A percentile compares a stretch with the other conserved stretches of the same genome.
phyloP scores from a whole-genome alignment of 2,113 vertebrate species.

The Chaetodon auriga region DNA sequence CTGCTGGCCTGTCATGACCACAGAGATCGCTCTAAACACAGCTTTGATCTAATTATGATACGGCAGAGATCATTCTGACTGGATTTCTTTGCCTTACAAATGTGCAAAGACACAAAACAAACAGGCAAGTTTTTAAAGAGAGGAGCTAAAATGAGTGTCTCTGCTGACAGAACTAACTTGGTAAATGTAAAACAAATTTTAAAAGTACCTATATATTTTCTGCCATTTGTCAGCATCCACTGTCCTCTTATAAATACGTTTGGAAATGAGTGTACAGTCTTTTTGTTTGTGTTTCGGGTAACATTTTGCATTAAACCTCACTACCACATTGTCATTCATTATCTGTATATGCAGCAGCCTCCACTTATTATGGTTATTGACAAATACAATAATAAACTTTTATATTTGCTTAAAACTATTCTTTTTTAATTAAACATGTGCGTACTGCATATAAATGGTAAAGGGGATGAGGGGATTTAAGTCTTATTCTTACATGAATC shows the following conservation, averaged over 20 bases:
- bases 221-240: not conserved
- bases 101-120: constrained; percentile 17
- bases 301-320: not conserved
- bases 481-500: not conserved
- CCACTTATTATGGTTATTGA: not conserved
- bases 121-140: not conserved
- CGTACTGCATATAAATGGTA: not conserved
- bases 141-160: not conserved
- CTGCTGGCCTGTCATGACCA: constrained; percentile 77
- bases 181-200: not conserved
- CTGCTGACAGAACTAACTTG: not conserved
- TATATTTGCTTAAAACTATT: not conserved
- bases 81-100: constrained; percentile 2
- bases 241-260: not conserved
- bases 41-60: constrained; percentile 66
- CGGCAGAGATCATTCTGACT: constrained; percentile 8
- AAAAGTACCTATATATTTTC: not conserved
- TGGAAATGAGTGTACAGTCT: not conserved
- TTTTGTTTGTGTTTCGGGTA: not conserved
- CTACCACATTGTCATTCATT: not conserved
- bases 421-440: not conserved
- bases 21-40: constrained; percentile 43
- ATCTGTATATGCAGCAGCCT: not conserved
- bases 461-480: not conserved
- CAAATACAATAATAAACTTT: not conserved